These are phyloP conservation scores for Mythimna lalbum DNA, from an alignment of 2,888 invertebrate species.

Conservation along the genomic window DNA sequence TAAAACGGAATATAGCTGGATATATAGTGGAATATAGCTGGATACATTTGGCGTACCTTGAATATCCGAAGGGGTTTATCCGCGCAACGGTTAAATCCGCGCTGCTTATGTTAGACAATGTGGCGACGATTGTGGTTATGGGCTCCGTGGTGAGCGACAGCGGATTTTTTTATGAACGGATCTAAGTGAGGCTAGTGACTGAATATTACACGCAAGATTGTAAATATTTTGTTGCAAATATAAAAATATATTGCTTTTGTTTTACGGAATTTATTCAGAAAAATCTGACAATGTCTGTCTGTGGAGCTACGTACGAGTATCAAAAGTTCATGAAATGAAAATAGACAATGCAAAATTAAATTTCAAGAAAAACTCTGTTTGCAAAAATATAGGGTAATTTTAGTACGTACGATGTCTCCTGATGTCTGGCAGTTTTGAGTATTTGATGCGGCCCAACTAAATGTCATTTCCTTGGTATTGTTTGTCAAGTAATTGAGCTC, in stretches of 20 bases:
- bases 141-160: constrained; percentile 37
- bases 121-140: constrained; percentile 61
- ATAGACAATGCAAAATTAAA: too few species aligned
- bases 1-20: constrained; percentile 72
- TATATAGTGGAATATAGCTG: constrained; percentile 68
- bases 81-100: constrained; percentile 58
- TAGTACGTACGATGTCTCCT: too few species aligned
- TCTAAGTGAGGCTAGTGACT: background rate
- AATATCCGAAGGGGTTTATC: constrained; percentile 68
- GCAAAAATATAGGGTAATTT: too few species aligned
- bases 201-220: background rate
- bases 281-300: too few species aligned
- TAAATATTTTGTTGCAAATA: background rate
- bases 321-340: too few species aligned
- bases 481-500: too few species aligned
- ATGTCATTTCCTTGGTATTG: too few species aligned
- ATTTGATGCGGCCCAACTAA: too few species aligned
- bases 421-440: too few species aligned
- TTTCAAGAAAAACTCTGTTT: too few species aligned
- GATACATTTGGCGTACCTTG: constrained; percentile 65
- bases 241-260: background rate
- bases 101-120: constrained; percentile 69
- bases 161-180: background rate
- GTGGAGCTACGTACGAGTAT: too few species aligned
- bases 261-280: too few species aligned